A percentile compares a stretch with the other conserved stretches of the same genome.
These are phyloP conservation scores for Remorina albescens DNA, from an alignment of 2,797 vertebrate genomes.

Conservation along the genomic window DNA sequence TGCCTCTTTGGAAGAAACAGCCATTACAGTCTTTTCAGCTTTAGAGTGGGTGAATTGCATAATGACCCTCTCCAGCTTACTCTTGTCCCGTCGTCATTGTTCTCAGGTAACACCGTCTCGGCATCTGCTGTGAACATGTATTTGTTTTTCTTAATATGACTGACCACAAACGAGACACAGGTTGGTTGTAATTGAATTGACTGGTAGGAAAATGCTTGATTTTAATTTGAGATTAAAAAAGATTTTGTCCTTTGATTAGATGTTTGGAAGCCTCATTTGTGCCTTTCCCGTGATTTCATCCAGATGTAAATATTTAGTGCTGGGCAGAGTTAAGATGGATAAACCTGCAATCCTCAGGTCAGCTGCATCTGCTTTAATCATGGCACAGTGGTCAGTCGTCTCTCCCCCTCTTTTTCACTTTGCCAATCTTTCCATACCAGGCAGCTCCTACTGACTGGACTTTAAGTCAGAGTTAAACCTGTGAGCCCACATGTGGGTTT, in stretches of 20 bases:
- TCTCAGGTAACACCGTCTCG: slow-evolving; percentile 49
- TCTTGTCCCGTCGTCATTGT: slow-evolving; percentile 34
- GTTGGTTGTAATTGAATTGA: slow-evolving; percentile 18
- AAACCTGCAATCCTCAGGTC: slow-evolving; percentile 58
- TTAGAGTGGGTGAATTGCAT: slow-evolving; percentile 48
- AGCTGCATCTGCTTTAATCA: slow-evolving; percentile 57
- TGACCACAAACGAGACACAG: neutral
- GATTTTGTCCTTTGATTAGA: slow-evolving; percentile 47
- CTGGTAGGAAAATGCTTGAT: slow-evolving; percentile 12
- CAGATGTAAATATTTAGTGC: slow-evolving; percentile 71
- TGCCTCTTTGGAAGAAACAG: slow-evolving; percentile 42
- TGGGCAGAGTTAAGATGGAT: slow-evolving; percentile 43
- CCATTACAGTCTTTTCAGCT: slow-evolving; percentile 26
- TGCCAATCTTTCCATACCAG: slow-evolving; percentile 1
- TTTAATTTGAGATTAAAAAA: slow-evolving; percentile 36
- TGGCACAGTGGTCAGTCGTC: slow-evolving; percentile 42
- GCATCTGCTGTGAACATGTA: slow-evolving; percentile 2
- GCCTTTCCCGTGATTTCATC: slow-evolving; percentile 52
- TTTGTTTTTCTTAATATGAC: slow-evolving; percentile 10
- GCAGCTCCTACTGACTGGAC: slow-evolving; percentile 41
- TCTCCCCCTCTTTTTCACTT: neutral
- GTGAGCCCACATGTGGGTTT: slow-evolving; percentile 29
- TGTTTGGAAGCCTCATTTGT: slow-evolving; percentile 43
- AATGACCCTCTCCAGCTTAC: slow-evolving; percentile 37
- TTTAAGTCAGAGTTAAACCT: slow-evolving; percentile 47